Evolutionary conservation across 1,140 invertebrate genomes (phyloP), one percentile per base, ranked within the genome.

Genomic region (Pseudobourletiella spinata): DNA sequence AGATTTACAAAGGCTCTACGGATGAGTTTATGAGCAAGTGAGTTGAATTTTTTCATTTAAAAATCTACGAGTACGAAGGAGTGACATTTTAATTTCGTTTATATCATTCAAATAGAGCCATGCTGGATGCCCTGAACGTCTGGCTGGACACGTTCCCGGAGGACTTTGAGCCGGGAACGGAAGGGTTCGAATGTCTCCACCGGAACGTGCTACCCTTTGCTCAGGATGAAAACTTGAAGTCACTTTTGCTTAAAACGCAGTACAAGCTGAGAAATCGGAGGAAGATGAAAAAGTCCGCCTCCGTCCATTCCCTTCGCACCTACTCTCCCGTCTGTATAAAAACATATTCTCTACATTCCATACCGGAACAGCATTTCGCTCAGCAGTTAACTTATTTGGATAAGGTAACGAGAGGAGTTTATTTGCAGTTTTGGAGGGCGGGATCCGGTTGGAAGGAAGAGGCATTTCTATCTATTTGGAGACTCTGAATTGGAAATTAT

Each of bases 331-430:
- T 62, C 22, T 55, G 63, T 48, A 70, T 70, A n/a, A 65, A 66
- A 59, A 67, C 59, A 2, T 70, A 70, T 26, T 60, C 65, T 20
- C 24, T 70, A 3, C 46, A 59, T 32, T 44, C 59, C n/a, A 70
- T 96, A 57, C 85, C 89, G 28, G 86, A 88, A 66, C 82, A 87
- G 24, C 88, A 91, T 73, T 95, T 98, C 78, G 96, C 96, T 60
- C 91, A 97, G 74, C 95, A 99, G 78, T 80, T 99, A 59, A 99
- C 95, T 11, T 85, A 88, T 65, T 95, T 95, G 85, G 96, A 99
- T 78, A 89, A 93, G 73, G 86, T 89, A 78, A 79, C 78, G 76
- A n/a, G n/a, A n/a, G n/a, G n/a, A n/a, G n/a, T n/a, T n/a, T n/a
- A n/a, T n/a, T n/a, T 20, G 46, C 24, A 50, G n/a, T n/a, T n/a